Evolutionary conservation across 2,797 vertebrate species (phyloP).

Genomic region (Eulemur rubriventer): DNA sequence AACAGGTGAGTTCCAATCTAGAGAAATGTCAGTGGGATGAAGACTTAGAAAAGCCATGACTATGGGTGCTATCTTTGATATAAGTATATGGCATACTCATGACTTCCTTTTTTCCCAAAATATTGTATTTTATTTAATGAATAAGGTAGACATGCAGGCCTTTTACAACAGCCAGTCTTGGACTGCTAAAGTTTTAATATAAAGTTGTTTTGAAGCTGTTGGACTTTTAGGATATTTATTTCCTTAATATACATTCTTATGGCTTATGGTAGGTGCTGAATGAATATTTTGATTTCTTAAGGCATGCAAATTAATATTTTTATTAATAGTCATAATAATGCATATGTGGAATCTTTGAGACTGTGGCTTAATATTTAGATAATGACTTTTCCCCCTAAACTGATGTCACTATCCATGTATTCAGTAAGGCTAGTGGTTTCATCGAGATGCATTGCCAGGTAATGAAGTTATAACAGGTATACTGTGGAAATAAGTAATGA

Average conservation of each 20-base stretch:
- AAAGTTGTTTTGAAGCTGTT: slow-evolving; percentile 19
- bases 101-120: neutral
- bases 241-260: neutral
- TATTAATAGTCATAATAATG: neutral
- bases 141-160: neutral
- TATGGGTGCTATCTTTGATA: neutral
- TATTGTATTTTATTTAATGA: neutral
- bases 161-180: neutral
- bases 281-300: neutral
- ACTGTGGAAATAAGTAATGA: neutral
- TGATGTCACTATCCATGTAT: neutral
- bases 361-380: neutral
- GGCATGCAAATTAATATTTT: neutral
- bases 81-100: neutral
- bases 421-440: neutral
- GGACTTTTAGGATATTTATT: neutral
- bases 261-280: neutral
- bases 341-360: neutral
- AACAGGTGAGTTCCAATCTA: neutral
- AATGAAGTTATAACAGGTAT: neutral
- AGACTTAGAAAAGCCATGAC: slow-evolving; percentile 52
- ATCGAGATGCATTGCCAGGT: neutral
- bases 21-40: neutral
- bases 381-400: neutral
- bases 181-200: neutral